Percentiles rank a stretch among this genome's conserved stretches.
Conservation (phyloP, 2,113 vertebrate species). For the Daboia siamensis region DNA sequence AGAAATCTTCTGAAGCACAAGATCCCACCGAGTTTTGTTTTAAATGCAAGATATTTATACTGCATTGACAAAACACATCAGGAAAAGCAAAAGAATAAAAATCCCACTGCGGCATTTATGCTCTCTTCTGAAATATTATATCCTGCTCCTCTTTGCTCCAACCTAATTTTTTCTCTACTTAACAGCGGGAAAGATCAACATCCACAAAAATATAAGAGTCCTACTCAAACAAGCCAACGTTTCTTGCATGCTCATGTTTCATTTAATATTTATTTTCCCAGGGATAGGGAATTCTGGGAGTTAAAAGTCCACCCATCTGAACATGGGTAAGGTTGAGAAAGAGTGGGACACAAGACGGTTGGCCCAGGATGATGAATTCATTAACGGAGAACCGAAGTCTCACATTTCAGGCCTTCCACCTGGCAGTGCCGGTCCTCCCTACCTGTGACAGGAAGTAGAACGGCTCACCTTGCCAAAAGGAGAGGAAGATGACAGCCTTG, state of each 20-base stretch:
- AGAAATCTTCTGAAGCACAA: background rate
- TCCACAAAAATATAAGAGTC: background rate
- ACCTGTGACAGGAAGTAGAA: background rate
- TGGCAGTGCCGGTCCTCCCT: background rate
- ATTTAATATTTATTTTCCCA: background rate
- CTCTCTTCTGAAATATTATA: too few relatives aligned
- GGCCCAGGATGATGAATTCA: too few relatives aligned
- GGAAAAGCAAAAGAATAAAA: too few relatives aligned
- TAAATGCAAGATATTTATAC: background rate
- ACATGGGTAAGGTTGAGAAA: background rate
- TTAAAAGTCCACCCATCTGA: background rate
- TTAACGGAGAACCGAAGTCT: background rate
- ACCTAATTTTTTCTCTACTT: background rate
- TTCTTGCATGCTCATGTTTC: background rate
- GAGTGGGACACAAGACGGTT: background rate
- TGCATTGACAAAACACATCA: background rate
- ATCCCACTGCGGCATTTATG: too few relatives aligned
- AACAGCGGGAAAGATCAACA: background rate
- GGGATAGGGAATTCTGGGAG: background rate
- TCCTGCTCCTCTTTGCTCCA: background rate
- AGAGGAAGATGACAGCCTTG: conserved; percentile 95
- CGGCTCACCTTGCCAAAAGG: conserved; percentile 94
- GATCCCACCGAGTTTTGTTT: background rate
- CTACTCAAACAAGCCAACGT: background rate
- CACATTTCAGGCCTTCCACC: background rate